A percentile compares a stretch with the other conserved stretches of the same genome.
Evolutionary conservation across 64 coral and sea anemone genomes (phyloP).

Genomic region (Actinia equina): DNA sequence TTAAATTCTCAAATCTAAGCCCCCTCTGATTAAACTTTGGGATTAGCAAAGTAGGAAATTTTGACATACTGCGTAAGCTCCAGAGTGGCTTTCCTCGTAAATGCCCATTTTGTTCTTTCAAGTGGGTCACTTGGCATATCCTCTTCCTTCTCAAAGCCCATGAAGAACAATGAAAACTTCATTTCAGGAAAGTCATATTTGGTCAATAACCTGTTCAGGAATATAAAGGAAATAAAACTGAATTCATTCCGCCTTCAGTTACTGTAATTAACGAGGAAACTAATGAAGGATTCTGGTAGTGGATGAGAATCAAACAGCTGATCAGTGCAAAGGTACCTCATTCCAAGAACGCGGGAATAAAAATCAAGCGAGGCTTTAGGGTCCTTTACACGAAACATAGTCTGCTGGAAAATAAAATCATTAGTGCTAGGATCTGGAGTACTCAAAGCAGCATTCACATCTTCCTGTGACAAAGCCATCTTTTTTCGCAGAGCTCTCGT

Average conservation of each 20-base stretch:
- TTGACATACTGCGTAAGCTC: constrained; percentile 84
- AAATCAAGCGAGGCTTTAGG: constrained; percentile 87
- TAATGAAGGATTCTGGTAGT: no score
- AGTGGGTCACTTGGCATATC: constrained; percentile 65
- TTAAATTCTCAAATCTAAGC: no score
- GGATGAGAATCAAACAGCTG: no score
- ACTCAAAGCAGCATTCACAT: constrained; percentile 26
- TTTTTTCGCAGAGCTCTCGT: background rate
- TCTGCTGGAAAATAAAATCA: constrained; percentile 92
- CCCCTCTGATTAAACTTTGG: background rate
- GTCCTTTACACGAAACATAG: constrained; percentile 90
- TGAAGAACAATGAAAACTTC: constrained; percentile 85
- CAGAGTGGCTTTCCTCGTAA: constrained; percentile 61
- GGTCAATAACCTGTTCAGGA: constrained; percentile 31
- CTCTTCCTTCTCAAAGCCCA: constrained; percentile 81
- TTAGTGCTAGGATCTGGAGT: constrained; percentile 82
- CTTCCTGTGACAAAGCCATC: constrained; percentile 56
- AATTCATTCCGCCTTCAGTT: no score
- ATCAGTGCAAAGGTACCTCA: constrained; percentile 53
- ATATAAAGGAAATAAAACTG: background rate
- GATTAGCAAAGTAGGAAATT: no score
- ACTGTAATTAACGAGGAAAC: no score
- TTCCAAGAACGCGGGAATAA: constrained; percentile 86
- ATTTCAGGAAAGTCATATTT: constrained; percentile 77
- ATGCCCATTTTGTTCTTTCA: constrained; percentile 76